A percentile compares a stretch with the other conserved stretches of the same genome.
phyloP scores from a whole-genome alignment of 2,113 vertebrate species.

The Actenoides hombroni region DNA sequence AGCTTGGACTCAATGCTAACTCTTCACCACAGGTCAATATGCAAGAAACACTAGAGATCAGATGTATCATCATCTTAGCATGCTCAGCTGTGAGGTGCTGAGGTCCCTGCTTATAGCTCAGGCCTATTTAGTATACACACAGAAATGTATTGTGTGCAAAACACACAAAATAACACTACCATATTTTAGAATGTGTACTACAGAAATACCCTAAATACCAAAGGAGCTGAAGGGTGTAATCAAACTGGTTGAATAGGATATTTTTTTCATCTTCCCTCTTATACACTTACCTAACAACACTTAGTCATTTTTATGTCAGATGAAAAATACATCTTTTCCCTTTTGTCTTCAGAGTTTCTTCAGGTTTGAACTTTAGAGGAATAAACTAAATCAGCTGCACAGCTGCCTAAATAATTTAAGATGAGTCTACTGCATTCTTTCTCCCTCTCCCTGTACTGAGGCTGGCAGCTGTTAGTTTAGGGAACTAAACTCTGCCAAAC shows the following conservation, averaged over 20 bases:
- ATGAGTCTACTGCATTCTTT: background rate
- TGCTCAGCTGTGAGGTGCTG: background rate
- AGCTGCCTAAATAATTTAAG: background rate
- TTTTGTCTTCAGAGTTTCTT: background rate
- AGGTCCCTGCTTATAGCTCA: background rate
- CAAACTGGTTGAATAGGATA: background rate
- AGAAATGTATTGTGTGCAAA: background rate
- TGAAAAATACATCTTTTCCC: background rate
- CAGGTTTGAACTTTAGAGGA: background rate
- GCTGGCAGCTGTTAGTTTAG: background rate
- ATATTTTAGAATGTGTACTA: background rate
- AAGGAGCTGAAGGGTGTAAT: background rate
- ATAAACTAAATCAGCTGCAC: background rate
- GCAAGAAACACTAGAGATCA: background rate
- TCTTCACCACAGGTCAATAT: background rate
- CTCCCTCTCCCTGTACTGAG: background rate
- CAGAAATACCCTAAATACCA: background rate
- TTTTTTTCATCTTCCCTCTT: background rate
- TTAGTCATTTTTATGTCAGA: background rate
- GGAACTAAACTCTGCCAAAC: background rate
- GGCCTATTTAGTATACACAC: background rate
- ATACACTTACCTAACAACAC: background rate
- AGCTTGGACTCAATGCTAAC: slow-evolving; percentile 11
- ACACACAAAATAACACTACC: background rate
- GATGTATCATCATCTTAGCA: background rate